Conservation (phyloP, 2,888 invertebrate species). For the Cyaniris semiargus region DNA sequence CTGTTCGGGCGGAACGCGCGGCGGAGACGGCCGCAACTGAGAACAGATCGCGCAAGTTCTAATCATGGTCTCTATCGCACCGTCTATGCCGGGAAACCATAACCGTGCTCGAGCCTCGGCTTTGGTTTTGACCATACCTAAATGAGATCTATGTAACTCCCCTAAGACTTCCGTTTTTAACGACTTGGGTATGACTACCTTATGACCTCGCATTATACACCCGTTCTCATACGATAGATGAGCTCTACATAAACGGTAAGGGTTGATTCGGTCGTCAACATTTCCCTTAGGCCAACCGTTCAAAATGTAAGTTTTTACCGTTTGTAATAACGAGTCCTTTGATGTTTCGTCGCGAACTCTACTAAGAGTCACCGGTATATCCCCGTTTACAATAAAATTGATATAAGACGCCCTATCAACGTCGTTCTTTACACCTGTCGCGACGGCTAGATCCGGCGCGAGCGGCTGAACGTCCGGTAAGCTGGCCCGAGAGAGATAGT, state of each 20-base stretch:
- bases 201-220: constrained; percentile 43
- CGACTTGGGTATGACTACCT: constrained; percentile 41
- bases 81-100: constrained; percentile 40
- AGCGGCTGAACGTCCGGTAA: too few relatives aligned
- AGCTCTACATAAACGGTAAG: constrained; percentile 32
- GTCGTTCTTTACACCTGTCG: too few relatives aligned
- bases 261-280: not conserved
- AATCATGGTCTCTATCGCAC: constrained; percentile 34
- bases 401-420: too few relatives aligned
- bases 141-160: constrained; percentile 40
- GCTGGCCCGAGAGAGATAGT: too few relatives aligned
- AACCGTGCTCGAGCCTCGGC: too few relatives aligned
- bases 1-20: constrained; percentile 37
- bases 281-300: too few relatives aligned
- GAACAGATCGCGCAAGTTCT: constrained; percentile 34
- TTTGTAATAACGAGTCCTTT: too few relatives aligned
- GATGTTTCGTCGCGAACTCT: too few relatives aligned
- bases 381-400: too few relatives aligned
- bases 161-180: constrained; percentile 31
- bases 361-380: too few relatives aligned
- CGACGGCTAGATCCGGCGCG: too few relatives aligned
- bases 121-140: constrained; percentile 46
- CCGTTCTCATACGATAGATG: constrained; percentile 44
- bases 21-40: constrained; percentile 37
- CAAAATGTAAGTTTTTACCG: too few relatives aligned